phyloP scores from a whole-genome alignment of 92 coral and sea anemone genomes.

The Blastomussa wellsi region DNA sequence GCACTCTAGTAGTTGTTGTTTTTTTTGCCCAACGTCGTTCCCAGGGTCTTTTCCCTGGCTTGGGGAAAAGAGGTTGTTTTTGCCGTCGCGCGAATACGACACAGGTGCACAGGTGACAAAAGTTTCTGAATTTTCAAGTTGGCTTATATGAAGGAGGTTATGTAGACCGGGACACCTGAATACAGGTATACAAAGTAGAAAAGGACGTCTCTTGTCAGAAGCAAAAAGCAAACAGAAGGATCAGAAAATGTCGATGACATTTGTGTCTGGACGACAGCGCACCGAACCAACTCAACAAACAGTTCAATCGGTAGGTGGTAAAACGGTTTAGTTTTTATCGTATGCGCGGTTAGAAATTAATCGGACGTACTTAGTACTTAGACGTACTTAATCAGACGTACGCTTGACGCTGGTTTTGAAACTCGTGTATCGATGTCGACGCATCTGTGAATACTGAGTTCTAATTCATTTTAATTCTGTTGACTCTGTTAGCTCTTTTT shows the following conservation, averaged over 20 bases:
- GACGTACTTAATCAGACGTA: too few relatives aligned
- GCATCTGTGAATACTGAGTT: neutral
- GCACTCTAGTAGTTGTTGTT: too few relatives aligned
- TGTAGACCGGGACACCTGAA: neutral
- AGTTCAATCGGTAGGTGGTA: conserved; percentile 77
- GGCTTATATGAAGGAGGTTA: neutral
- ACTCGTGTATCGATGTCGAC: neutral
- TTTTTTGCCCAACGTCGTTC: too few relatives aligned
- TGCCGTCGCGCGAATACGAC: neutral
- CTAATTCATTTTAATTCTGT: neutral
- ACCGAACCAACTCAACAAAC: conserved; percentile 79
- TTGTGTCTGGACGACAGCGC: conserved; percentile 77
- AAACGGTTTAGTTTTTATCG: neutral
- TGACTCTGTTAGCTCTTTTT: neutral
- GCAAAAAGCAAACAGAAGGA: neutral
- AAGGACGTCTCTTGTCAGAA: neutral
- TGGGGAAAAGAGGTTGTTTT: too few relatives aligned
- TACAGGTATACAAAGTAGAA: conserved; percentile 13
- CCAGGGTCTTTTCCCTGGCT: too few relatives aligned
- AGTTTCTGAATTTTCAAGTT: conserved; percentile 1
- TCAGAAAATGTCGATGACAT: conserved; percentile 74
- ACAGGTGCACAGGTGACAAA: too few relatives aligned
- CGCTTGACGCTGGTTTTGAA: neutral
- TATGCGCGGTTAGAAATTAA: neutral
- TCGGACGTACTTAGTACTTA: too few relatives aligned